A percentile compares a stretch with the other conserved stretches of the same genome.
Conservation (phyloP, 2,888 invertebrate genomes). For the Hydraecia micacea region DNA sequence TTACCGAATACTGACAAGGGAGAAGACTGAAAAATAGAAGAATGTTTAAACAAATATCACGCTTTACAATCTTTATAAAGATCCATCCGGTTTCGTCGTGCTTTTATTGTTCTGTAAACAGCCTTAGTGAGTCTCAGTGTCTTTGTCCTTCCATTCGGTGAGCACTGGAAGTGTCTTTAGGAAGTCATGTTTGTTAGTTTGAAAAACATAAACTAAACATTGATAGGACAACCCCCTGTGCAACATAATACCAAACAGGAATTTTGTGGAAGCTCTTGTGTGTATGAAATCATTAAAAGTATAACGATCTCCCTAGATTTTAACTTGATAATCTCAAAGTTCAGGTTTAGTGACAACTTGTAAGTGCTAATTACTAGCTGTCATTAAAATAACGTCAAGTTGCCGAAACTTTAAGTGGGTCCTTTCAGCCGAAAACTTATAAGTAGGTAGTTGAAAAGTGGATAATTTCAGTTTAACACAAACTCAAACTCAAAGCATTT, state of each 20-base stretch:
- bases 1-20: not conserved
- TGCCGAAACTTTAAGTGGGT: constrained; percentile 28
- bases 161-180: not conserved
- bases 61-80: not conserved
- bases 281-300: not conserved
- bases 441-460: not conserved
- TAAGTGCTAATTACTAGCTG: constrained; percentile 17
- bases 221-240: no score
- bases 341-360: not conserved
- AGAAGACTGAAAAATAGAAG: not conserved
- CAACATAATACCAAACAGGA: not conserved
- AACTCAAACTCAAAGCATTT: no score
- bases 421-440: not conserved
- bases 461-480: constrained; percentile 4
- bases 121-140: not conserved
- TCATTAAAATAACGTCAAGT: constrained; percentile 30
- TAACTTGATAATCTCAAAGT: not conserved
- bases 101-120: not conserved
- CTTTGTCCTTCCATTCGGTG: not conserved
- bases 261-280: not conserved
- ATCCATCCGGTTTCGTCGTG: no score
- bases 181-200: not conserved
- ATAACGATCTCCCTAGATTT: not conserved
- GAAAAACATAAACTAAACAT: not conserved
- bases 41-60: not conserved